A percentile compares a stretch with the other conserved stretches of the same genome.
Evolutionary conservation across 2,113 vertebrate species (phyloP).

Genomic region (Prunella himalayana): DNA sequence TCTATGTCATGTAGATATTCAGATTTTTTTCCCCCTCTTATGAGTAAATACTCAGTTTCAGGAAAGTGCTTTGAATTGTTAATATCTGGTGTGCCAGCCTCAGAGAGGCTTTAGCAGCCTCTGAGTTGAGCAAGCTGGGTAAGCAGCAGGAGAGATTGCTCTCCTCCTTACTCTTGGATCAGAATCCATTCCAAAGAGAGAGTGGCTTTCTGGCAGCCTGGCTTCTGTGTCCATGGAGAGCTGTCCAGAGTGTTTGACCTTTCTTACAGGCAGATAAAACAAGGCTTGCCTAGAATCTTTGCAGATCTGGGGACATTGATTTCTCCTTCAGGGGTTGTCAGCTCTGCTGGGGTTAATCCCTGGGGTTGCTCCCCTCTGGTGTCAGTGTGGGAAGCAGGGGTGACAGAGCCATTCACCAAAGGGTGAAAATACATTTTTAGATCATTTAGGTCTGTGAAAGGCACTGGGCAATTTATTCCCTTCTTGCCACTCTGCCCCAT

Average conservation of each 20-base stretch:
- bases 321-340: background rate
- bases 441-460: background rate
- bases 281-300: rapidly evolving
- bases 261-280: background rate
- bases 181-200: background rate
- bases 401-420: rapidly evolving
- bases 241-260: background rate
- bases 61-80: background rate
- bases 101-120: background rate
- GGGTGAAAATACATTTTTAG: background rate
- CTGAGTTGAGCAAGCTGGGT: background rate
- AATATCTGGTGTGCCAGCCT: background rate
- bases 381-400: background rate
- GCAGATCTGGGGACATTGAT: background rate
- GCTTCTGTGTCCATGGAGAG: background rate
- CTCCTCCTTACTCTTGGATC: background rate
- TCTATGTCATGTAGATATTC: background rate
- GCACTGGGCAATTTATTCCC: background rate
- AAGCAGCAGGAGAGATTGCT: background rate
- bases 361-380: background rate
- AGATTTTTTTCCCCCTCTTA: background rate
- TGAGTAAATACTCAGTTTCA: background rate
- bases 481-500: background rate
- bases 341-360: background rate
- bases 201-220: rapidly evolving